Evolutionary conservation across 2,113 vertebrate species (phyloP), one percentile per base, ranked within the genome.

Genomic region (Philantomba maxwellii): DNA sequence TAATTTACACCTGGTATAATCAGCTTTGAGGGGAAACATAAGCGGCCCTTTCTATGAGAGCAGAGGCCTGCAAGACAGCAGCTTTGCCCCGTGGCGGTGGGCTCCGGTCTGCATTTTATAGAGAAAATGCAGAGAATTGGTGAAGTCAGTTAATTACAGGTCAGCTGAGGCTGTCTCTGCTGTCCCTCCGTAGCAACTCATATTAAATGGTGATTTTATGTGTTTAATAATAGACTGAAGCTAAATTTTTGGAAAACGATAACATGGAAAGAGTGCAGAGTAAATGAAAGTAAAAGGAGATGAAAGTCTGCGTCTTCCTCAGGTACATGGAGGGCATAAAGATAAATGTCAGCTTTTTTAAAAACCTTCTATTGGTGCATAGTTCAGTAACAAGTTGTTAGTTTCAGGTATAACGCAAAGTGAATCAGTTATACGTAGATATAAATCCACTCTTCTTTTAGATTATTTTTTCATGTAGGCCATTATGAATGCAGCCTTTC

Each of bases 51-150:
- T 10, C 45, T 33, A 15, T 0, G 53, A 19, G 9, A 16, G 23
- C 5, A 51, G 83, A 26, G 2, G 43, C 43, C 11, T 2, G 0
- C 0, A 1, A 10, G 13, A 11, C 12, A 19, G 17, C 1, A 11
- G 33, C 0, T 25, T 47, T 13, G 39, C 39, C 4, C 39, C 12
- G 0, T 10, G 1, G 1, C 14, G 1, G 1, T 0, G 25, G 39
- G 3, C 6, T 3, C 43, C 5, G 1, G 9, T 3, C 14, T 19
- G 11, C 11, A 5, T 10, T 47, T 21, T 3, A 9, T 15, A 47
- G 5, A 51, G 33, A 33, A 28, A 25, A 36, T 23, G 15, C n/a
- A 6, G 39, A 10, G 8, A 64, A 30, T 6, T n/a, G 66, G 51
- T 2, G 15, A 11, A 14, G 12, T 17, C 28, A 26, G 15, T 13